Percentiles rank a stretch among this genome's conserved stretches.
Conservation (phyloP, 1,140 invertebrate genomes). For the Pararge aegeria region DNA sequence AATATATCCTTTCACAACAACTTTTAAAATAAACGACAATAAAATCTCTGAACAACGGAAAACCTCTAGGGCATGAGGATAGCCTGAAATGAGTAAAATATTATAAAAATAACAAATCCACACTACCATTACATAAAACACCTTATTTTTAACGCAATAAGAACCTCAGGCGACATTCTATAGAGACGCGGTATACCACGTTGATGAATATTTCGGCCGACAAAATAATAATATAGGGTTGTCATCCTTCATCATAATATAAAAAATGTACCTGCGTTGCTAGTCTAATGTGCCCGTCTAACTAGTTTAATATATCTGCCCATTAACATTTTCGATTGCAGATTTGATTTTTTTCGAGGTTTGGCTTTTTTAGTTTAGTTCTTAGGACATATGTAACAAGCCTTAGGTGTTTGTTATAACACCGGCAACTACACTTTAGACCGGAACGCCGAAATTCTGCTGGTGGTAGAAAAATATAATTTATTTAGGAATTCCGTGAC, state of each 20-base stretch:
- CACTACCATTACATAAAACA: background rate
- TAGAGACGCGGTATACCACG: slow-evolving; percentile 12
- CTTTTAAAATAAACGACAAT: background rate
- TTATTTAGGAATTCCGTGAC: too few species aligned
- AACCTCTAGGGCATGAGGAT: background rate
- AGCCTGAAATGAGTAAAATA: slow-evolving; percentile 14
- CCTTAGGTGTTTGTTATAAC: too few species aligned
- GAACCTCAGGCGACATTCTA: background rate
- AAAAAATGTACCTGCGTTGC: background rate
- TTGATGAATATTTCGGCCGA: slow-evolving; percentile 57
- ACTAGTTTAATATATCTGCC: too few species aligned
- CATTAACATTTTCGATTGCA: too few species aligned
- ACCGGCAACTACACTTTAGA: too few species aligned
- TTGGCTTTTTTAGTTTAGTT: too few species aligned
- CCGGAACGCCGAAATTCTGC: too few species aligned
- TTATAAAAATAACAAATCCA: background rate
- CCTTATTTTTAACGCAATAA: slow-evolving; percentile 3
- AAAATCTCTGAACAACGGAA: background rate
- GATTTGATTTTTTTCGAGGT: too few species aligned
- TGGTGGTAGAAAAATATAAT: too few species aligned
- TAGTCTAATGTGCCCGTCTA: too few species aligned
- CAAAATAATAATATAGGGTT: background rate
- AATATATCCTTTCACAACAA: too few species aligned
- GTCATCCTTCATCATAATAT: background rate
- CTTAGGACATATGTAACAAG: too few species aligned